phyloP scores from a whole-genome alignment of 2,113 vertebrate genomes.

The Ceuthmochares aereus region DNA sequence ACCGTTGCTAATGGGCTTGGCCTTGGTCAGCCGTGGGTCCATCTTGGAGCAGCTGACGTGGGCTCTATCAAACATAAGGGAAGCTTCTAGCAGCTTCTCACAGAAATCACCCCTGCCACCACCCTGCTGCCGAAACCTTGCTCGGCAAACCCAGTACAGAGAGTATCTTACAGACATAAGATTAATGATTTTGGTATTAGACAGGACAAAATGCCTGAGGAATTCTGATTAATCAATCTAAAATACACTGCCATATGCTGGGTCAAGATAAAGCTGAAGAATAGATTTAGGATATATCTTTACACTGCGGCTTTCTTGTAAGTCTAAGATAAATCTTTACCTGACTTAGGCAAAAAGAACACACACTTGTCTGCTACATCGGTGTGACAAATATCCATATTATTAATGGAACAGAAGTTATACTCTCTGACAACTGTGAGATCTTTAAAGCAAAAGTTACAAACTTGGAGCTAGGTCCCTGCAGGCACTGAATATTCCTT shows the following conservation, averaged over 20 bases:
- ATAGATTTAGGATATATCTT: background rate
- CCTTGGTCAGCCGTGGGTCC: too few species aligned
- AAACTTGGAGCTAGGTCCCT: background rate
- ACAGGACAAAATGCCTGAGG: background rate
- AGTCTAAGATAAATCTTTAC: slow-evolving; percentile 3
- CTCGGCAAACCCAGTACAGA: too few species aligned
- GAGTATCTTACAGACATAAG: background rate
- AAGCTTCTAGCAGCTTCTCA: too few species aligned
- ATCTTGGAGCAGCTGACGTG: too few species aligned
- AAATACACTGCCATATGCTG: background rate
- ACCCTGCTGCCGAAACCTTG: too few species aligned
- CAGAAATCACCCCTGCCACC: too few species aligned
- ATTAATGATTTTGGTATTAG: slow-evolving; percentile 6
- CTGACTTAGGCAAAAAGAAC: background rate
- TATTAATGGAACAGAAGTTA: background rate
- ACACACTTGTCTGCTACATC: background rate
- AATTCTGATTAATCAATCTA: slow-evolving; percentile 18
- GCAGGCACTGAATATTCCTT: background rate
- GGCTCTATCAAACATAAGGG: too few species aligned
- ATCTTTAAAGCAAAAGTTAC: background rate
- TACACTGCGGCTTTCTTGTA: background rate
- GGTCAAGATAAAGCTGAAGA: slow-evolving; percentile 39
- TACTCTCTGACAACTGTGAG: background rate
- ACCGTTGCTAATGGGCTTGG: too few species aligned
- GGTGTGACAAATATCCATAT: background rate